phyloP scores from a whole-genome alignment of 2,888 invertebrate genomes.

The Lypha dubia region DNA sequence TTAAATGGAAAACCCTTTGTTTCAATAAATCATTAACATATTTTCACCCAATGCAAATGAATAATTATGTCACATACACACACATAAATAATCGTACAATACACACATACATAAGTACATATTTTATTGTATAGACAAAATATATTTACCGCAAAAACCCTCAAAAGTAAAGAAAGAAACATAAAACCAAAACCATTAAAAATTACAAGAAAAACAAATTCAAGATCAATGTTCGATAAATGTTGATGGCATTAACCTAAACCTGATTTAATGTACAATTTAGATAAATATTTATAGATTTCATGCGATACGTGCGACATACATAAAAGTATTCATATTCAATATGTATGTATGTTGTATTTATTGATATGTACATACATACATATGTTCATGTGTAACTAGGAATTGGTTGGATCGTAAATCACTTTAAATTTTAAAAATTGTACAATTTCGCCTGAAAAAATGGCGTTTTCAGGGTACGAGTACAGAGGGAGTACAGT shows the following conservation, averaged over 20 bases:
- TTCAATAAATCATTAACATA: not conserved
- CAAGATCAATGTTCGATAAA: constrained; percentile 66
- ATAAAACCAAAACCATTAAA: constrained; percentile 6
- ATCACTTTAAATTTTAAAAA: not conserved
- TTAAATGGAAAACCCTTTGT: not conserved
- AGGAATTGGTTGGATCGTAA: not conserved
- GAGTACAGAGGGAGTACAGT: not conserved
- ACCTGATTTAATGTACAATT: constrained; percentile 40
- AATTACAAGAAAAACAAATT: constrained; percentile 23
- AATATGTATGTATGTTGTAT: not conserved
- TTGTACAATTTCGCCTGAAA: not conserved
- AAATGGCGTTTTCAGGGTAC: not conserved
- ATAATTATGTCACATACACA: not conserved
- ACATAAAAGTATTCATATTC: not conserved
- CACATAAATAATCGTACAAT: no score
- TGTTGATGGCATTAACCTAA: constrained; percentile 61
- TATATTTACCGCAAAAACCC: constrained; percentile 9
- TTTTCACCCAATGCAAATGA: not conserved
- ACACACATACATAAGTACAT: no score
- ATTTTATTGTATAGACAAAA: not conserved
- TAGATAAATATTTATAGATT: constrained; percentile 1
- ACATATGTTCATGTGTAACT: not conserved
- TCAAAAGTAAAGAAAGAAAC: not conserved
- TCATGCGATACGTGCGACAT: not conserved
- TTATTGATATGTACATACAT: not conserved